Evolutionary conservation across 1,140 invertebrate species (phyloP).

Genomic region (Ectropis grisescens): DNA sequence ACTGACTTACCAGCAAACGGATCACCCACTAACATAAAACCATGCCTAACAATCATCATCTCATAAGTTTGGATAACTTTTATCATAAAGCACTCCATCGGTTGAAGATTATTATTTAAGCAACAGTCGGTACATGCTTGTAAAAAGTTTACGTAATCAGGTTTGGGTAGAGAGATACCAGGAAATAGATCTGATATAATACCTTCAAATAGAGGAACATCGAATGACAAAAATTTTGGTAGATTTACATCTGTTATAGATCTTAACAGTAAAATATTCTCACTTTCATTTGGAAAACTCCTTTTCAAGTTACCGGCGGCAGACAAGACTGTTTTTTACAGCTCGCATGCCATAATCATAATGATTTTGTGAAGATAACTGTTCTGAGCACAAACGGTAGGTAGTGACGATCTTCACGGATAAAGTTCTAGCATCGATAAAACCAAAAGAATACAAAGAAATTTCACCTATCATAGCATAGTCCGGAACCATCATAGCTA

Average conservation of each 20-base stretch:
- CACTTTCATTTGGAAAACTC: constrained; percentile 85
- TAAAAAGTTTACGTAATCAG: constrained; percentile 79
- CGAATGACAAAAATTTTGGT: constrained; percentile 91
- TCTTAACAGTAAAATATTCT: constrained; percentile 82
- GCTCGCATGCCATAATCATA: constrained; percentile 95
- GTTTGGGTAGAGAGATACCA: constrained; percentile 78
- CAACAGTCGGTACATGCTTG: constrained; percentile 67
- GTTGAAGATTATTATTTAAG: constrained; percentile 81
- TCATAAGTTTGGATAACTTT: constrained; percentile 92
- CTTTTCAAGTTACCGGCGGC: constrained; percentile 91
- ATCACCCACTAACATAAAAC: constrained; percentile 94
- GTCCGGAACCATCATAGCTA: constrained; percentile 96
- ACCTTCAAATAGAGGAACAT: constrained; percentile 91
- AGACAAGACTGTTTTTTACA: constrained; percentile 77
- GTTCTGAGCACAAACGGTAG: constrained; percentile 93
- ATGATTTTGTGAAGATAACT: constrained; percentile 93
- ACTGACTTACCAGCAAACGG: constrained; percentile 88
- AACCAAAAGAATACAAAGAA: constrained; percentile 93
- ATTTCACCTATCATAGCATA: constrained; percentile 94
- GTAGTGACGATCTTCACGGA: constrained; percentile 93
- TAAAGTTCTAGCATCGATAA: constrained; percentile 88
- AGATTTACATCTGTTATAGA: constrained; percentile 94
- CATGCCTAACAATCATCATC: constrained; percentile 93
- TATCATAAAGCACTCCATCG: constrained; percentile 76
- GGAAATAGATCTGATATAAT: constrained; percentile 95